A percentile compares a stretch with the other conserved stretches of the same genome.
phyloP scores from a whole-genome alignment of 2,888 invertebrate species.

The Tipula vernalis region DNA sequence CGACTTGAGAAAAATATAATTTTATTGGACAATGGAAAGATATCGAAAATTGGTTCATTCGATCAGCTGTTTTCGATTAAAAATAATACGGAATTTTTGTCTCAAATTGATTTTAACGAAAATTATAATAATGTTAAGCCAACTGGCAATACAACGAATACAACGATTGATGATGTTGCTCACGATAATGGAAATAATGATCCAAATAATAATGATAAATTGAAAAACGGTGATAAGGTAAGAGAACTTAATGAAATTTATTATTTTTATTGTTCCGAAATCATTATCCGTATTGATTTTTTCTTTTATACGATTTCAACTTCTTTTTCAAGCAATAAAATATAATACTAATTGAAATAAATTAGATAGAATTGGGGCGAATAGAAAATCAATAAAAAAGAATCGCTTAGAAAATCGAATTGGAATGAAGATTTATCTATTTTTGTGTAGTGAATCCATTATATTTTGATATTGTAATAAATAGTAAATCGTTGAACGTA shows the following conservation, averaged over 20 bases:
- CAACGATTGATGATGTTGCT: background rate
- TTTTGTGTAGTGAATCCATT: background rate
- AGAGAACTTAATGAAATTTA: background rate
- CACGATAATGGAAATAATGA: background rate
- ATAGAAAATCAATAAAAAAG: background rate
- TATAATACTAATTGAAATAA: background rate
- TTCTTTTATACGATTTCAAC: background rate
- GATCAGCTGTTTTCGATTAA: background rate
- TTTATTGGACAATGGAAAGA: constrained; percentile 32
- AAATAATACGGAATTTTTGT: background rate
- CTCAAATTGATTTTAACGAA: background rate
- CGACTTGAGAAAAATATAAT: constrained; percentile 40
- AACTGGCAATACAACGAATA: background rate
- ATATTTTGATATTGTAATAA: background rate
- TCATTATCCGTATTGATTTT: background rate
- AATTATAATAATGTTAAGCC: background rate
- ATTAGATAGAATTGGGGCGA: background rate
- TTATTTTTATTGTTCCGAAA: background rate
- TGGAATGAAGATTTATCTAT: too few relatives aligned
- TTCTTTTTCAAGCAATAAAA: background rate
- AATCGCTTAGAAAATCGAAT: too few relatives aligned
- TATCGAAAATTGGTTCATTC: constrained; percentile 37
- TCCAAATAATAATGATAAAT: background rate
- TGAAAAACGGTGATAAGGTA: background rate
- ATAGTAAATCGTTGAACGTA: background rate